Conservation (phyloP, 2,888 invertebrate species). For the Choreutis nemorana region DNA sequence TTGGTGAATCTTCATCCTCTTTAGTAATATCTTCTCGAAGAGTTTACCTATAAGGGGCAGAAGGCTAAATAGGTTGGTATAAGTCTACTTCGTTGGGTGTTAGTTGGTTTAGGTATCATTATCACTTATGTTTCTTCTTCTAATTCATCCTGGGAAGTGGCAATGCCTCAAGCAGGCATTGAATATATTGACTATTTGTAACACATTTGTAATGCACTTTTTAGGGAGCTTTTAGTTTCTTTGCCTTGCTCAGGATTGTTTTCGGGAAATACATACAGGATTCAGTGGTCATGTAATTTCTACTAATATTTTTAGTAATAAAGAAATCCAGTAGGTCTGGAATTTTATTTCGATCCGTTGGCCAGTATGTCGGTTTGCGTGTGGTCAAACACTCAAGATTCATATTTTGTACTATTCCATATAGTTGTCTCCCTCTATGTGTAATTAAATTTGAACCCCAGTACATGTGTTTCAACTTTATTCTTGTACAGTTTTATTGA, state of each 20-base stretch:
- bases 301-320: constrained; percentile 7
- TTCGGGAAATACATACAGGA: constrained; percentile 12
- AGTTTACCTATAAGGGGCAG: constrained; percentile 2
- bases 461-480: constrained; percentile 10
- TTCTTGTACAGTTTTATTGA: no score
- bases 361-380: constrained; percentile 11
- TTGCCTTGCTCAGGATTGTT: no score
- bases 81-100: constrained; percentile 2
- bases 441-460: constrained; percentile 12
- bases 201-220: no score
- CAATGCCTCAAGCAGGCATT: no score
- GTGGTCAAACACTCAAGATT: background rate
- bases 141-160: no score
- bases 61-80: no score
- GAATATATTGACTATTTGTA: no score
- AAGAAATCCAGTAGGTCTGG: constrained; percentile 15
- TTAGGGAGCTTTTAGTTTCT: no score
- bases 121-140: no score
- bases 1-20: no score
- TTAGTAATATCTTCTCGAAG: constrained; percentile 1
- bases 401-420: background rate
- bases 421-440: constrained; percentile 9
- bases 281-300: constrained; percentile 6
- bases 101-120: no score
- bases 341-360: constrained; percentile 10